These are phyloP conservation scores for Moxostoma hubbsi DNA, from an alignment of 2,797 vertebrate genomes.

Conservation along the genomic window DNA sequence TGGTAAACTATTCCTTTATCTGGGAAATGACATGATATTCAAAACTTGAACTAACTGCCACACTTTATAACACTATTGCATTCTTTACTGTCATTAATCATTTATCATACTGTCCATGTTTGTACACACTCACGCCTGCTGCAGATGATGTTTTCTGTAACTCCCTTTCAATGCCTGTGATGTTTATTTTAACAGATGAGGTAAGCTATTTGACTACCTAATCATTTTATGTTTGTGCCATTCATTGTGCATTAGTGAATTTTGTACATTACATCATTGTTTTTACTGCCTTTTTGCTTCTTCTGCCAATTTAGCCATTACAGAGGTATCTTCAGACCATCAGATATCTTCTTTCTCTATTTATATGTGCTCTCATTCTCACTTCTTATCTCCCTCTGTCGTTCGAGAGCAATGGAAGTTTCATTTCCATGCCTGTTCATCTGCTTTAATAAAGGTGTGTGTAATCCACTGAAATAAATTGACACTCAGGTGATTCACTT, in stretches of 20 bases:
- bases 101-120: neutral
- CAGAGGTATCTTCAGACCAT: too few species aligned
- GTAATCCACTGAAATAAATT: constrained; percentile 6
- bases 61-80: too few species aligned
- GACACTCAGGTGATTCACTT: constrained; percentile 2
- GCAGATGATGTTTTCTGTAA: constrained; percentile 66
- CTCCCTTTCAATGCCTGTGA: constrained; percentile 75
- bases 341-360: constrained; percentile 11
- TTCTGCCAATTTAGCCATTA: constrained; percentile 2
- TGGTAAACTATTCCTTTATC: too few species aligned
- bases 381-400: constrained; percentile 4
- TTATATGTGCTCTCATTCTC: neutral
- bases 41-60: too few species aligned
- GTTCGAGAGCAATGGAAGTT: neutral
- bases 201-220: constrained; percentile 65
- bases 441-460: constrained; percentile 20
- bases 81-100: neutral
- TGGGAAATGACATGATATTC: too few species aligned
- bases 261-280: constrained; percentile 12
- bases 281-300: constrained; percentile 17
- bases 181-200: constrained; percentile 81
- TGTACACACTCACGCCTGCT: neutral
- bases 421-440: constrained; percentile 9
- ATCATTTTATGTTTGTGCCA: neutral
- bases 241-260: constrained; percentile 12